Evolutionary conservation across 2,797 vertebrate genomes (phyloP).

Genomic region (Picus viridis): DNA sequence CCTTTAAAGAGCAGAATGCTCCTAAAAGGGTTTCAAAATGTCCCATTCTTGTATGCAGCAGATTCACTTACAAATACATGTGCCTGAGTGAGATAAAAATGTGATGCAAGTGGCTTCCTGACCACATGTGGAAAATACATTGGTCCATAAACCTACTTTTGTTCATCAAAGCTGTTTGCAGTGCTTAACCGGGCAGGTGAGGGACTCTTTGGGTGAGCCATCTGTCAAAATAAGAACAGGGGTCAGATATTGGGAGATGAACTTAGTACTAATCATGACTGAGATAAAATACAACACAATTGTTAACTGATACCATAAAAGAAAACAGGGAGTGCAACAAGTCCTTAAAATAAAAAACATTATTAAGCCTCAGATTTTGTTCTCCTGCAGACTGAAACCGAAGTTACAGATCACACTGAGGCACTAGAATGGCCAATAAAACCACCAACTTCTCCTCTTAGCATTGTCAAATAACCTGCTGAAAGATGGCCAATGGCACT

Average conservation of each 20-base stretch:
- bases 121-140: background rate
- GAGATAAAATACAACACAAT: background rate
- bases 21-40: background rate
- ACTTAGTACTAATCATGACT: background rate
- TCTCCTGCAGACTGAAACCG: background rate
- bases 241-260: background rate
- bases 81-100: background rate
- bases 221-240: slow-evolving; percentile 55
- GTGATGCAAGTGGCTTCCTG: background rate
- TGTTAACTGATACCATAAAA: background rate
- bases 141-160: slow-evolving; percentile 42
- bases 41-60: accelerated
- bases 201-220: slow-evolving; percentile 81
- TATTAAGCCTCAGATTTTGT: background rate
- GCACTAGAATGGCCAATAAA: accelerated
- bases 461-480: background rate
- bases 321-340: background rate
- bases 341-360: background rate
- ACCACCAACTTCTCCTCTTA: background rate
- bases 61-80: background rate
- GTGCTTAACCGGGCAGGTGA: slow-evolving; percentile 63
- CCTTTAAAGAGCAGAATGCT: background rate
- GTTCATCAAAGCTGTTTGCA: slow-evolving; percentile 75
- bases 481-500: background rate
- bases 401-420: accelerated